Evolutionary conservation across 2,113 vertebrate genomes (phyloP), one percentile per base, ranked within the genome.

Genomic region (Microtus richardsoni): DNA sequence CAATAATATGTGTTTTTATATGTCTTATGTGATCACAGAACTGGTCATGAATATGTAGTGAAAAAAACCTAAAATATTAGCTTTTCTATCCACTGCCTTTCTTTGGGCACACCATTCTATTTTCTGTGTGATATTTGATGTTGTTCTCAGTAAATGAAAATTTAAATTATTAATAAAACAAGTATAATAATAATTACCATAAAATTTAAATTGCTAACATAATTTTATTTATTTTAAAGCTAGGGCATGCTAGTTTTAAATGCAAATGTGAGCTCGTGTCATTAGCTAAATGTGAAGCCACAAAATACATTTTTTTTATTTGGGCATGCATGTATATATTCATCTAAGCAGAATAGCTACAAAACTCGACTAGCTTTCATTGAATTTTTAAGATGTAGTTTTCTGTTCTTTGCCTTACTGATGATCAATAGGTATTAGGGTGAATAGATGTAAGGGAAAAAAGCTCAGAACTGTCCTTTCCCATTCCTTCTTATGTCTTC

Each of bases 171-270:
- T 24, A 71, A 71, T 39, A 74, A 88, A 58, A 58, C 58, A 88
- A 88, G 49, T 21, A 39, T n/a, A 58, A 54, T 73, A 39, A 39
- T 54, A 3, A 41, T 41, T 58, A 52, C 14, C 33, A 87, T n/a
- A 90, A 91, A 93, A 91, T 75, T 88, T 28, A 60, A 91, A 62
- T 68, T 71, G 52, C 52, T 84, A 79, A 70, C 49, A 79, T 89
- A 60, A 70, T 79, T 91, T 85, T 44, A 44, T 41, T 60, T 60
- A 91, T 77, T 44, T 47, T 36, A 33, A 91, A 62, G n/a, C 70
- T 87, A 49, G n/a, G 19, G 8, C 39, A 66, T 60, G n/a, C 7
- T 74, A 54, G 17, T 39, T 41, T 62, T 85, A 92, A 83, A n/a
- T 52, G 58, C 4, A 93, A 78, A 89, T 73, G 77, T 87, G 44